phyloP scores from a whole-genome alignment of 92 coral and sea anemone species.

The Epizoanthus rinbou region DNA sequence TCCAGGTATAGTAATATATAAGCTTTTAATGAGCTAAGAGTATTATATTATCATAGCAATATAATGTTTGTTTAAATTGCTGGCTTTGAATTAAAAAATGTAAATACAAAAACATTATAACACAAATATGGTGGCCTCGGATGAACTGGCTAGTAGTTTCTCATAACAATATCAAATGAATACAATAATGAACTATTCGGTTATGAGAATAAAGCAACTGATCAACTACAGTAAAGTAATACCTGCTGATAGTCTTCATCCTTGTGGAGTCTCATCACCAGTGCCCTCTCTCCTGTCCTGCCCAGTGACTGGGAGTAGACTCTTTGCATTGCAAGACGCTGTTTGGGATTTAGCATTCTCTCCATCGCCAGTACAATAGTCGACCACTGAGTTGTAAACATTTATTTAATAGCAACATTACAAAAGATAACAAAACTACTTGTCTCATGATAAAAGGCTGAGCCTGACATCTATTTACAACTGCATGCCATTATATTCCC shows the following conservation, averaged over 20 bases:
- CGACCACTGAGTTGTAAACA: slow-evolving; percentile 66
- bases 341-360: slow-evolving; percentile 80
- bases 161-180: not conserved
- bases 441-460: too few species aligned
- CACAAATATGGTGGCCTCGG: too few species aligned
- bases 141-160: not conserved
- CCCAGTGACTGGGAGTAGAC: slow-evolving; percentile 63
- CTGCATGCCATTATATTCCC: too few species aligned
- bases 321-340: slow-evolving; percentile 64
- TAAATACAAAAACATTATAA: too few species aligned
- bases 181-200: not conserved
- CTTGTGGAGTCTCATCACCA: slow-evolving; percentile 78
- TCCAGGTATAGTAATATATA: too few species aligned
- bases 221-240: not conserved
- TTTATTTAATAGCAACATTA: not conserved
- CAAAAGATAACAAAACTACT: too few species aligned
- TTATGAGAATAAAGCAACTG: not conserved
- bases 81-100: too few species aligned
- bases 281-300: slow-evolving; percentile 58
- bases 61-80: too few species aligned
- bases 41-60: too few species aligned
- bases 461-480: too few species aligned
- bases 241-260: slow-evolving; percentile 50
- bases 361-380: slow-evolving; percentile 76
- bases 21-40: too few species aligned